These are phyloP conservation scores for Centropus bengalensis DNA, from an alignment of 2,113 vertebrate species.

Conservation along the genomic window DNA sequence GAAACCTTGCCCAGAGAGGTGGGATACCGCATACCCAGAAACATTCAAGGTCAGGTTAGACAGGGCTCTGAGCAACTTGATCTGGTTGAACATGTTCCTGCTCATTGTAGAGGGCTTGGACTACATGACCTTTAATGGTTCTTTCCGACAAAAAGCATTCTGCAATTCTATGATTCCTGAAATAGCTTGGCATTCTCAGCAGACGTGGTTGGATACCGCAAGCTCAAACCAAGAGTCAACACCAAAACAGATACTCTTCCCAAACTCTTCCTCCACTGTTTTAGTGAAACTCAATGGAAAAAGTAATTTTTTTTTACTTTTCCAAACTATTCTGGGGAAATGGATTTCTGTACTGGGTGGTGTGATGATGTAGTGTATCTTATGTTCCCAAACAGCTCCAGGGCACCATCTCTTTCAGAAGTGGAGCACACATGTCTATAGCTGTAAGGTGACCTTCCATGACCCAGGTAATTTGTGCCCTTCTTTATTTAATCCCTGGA, in stretches of 20 bases:
- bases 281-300: neutral
- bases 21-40: too few relatives aligned
- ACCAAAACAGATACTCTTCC: neutral
- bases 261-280: neutral
- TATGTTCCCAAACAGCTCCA: neutral
- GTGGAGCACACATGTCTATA: neutral
- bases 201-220: neutral
- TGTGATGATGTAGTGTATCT: neutral
- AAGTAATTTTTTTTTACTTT: neutral
- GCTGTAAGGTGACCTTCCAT: slow-evolving; percentile 11
- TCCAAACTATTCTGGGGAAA: neutral
- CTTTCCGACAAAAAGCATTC: too few relatives aligned
- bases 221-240: neutral
- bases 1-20: too few relatives aligned
- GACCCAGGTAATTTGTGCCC: slow-evolving; percentile 60
- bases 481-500: slow-evolving; percentile 69
- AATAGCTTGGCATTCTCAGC: neutral
- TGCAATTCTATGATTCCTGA: neutral
- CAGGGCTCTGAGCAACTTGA: too few relatives aligned
- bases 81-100: too few relatives aligned
- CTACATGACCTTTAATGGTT: too few relatives aligned
- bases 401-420: neutral
- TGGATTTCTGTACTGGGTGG: neutral
- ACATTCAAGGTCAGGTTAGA: too few relatives aligned
- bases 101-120: too few relatives aligned